Base-by-base conservation (phyloP, 2,797 vertebrate genomes). In the Chaetodon trifasciatus region DNA sequence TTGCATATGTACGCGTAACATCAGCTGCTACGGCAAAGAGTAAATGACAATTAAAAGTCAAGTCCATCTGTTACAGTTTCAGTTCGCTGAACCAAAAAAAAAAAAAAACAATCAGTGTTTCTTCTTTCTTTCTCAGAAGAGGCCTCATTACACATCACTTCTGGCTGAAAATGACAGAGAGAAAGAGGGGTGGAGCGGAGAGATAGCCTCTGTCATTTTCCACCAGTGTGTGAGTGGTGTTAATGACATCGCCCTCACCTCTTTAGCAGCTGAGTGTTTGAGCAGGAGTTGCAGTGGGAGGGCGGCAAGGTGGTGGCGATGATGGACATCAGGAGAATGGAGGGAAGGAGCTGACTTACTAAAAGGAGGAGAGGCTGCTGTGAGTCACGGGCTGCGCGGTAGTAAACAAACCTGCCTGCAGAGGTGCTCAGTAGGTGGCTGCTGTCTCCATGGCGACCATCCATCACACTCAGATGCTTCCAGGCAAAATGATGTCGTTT, bases 371-470 rank as follows among this genome's bases (percentile, higher is more conserved):
- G 24, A 56, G 65, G 67, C 63, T 55, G 70, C 47, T 44, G 73
- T 94, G 95, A 94, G 84, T 94, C 93, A 94, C 16, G 46, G 50
- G 64, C 63, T 10, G 1, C 8, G 3, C 42, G 53, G 74, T 78
- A 76, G 70, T 86, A 92, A 94, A 94, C 87, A 94, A 86, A 87
- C 57, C 78, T 74, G 77, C 42, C 52, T 56, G 81, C 67, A 66
- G 86, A 90, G 81, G 81, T 74, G 62, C 81, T 80, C 52, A 24
- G 76, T 88, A 68, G 90, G 85, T 42, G 83, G 74, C 49, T 64
- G 50, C 62, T 5, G 92, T 94, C 37, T 69, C 88, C 90, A 88
- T 90, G 88, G 90, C 44, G 75, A 94, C 86, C 6, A 16, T 70
- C 44, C 47, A 83, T 81, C 52, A 53, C 75, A 63, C 50, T 75